Evolutionary conservation across 2,888 invertebrate species (phyloP).

Genomic region (Lepidocyrtoides sp.): DNA sequence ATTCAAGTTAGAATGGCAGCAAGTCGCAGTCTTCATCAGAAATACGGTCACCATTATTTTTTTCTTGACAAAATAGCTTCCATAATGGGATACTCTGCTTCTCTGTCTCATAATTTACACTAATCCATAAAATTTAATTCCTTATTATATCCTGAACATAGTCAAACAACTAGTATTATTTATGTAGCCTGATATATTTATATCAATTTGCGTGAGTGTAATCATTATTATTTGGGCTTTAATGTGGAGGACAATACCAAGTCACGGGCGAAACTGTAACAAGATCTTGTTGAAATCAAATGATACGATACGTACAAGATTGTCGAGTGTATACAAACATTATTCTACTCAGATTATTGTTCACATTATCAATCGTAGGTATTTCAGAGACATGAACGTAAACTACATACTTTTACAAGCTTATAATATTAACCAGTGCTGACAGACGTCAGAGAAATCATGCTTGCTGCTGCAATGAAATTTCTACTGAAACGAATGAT

Average conservation of each 20-base stretch:
- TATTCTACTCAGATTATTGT: too few species aligned
- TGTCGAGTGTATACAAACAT: slow-evolving; percentile 8
- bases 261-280: slow-evolving; percentile 55
- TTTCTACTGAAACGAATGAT: too few species aligned
- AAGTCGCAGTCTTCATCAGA: neutral
- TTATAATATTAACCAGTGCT: too few species aligned
- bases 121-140: slow-evolving; percentile 53
- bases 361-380: too few species aligned
- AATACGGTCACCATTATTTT: slow-evolving; percentile 2
- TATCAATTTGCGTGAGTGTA: slow-evolving; percentile 29
- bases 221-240: slow-evolving; percentile 45
- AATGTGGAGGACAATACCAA: slow-evolving; percentile 30
- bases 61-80: neutral
- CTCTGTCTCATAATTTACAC: slow-evolving; percentile 54
- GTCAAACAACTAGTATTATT: neutral
- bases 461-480: too few species aligned
- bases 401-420: too few species aligned
- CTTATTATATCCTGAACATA: slow-evolving; percentile 14
- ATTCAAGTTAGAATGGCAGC: slow-evolving; percentile 26
- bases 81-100: slow-evolving; percentile 43
- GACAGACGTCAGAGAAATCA: too few species aligned
- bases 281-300: slow-evolving; percentile 56
- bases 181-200: slow-evolving; percentile 1
- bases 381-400: too few species aligned
- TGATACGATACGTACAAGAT: slow-evolving; percentile 14